Percentiles rank a stretch among this genome's conserved stretches.
phyloP scores from a whole-genome alignment of 1,140 invertebrate species.

The Drosophila pseudoobscura region DNA sequence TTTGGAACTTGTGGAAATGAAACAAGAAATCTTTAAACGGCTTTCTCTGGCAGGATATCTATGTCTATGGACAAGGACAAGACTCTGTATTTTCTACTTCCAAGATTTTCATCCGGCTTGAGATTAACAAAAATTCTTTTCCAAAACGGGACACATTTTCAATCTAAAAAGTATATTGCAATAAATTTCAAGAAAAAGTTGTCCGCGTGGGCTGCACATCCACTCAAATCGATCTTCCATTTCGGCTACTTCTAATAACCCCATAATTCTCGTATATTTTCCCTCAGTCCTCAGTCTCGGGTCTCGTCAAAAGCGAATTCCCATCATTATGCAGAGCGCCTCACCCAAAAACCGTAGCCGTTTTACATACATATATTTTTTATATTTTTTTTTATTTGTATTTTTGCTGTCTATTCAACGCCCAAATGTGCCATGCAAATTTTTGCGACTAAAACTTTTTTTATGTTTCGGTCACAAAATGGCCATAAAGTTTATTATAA shows the following conservation, averaged over 20 bases:
- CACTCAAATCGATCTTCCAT: constrained; percentile 28
- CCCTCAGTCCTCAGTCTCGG: background rate
- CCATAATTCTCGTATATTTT: constrained; percentile 3
- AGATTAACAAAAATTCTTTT: too few species aligned
- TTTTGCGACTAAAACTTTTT: constrained; percentile 34
- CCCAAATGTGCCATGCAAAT: constrained; percentile 44
- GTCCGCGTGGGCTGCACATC: background rate
- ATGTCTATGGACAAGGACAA: too few species aligned
- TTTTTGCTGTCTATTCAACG: constrained; percentile 24
- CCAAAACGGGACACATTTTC: too few species aligned
- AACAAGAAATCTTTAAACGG: background rate
- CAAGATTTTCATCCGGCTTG: too few species aligned
- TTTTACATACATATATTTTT: constrained; percentile 29
- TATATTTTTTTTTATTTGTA: constrained; percentile 11
- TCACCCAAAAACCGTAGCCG: constrained; percentile 29
- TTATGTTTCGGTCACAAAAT: constrained; percentile 68
- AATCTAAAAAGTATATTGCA: too few species aligned
- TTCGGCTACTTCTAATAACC: constrained; percentile 28
- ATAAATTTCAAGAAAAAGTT: too few species aligned
- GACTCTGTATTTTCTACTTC: too few species aligned
- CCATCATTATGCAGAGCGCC: constrained; percentile 10
- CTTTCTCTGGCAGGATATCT: too few species aligned
- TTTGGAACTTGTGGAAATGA: constrained; percentile 23
- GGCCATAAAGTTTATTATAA: constrained; percentile 75
- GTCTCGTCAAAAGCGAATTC: constrained; percentile 19